Evolutionary conservation across 2,113 vertebrate genomes (phyloP), one percentile per base, ranked within the genome.

Genomic region (Daphoenositta chrysoptera): DNA sequence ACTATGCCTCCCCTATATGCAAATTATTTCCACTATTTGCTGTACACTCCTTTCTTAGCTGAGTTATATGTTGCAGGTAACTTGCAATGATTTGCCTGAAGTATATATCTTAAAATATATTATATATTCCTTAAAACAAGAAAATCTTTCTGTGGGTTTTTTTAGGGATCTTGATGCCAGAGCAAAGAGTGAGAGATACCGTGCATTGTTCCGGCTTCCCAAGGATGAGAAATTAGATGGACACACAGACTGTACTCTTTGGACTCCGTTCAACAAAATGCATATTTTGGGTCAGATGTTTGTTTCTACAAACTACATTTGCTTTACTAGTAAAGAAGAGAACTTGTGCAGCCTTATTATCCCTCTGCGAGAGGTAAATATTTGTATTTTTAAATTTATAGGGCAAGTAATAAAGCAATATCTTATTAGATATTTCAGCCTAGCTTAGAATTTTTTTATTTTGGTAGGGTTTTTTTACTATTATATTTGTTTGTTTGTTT

Each of bases 231-330:
- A 99, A 65, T 92, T 99, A 82, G 99, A 99, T 27, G 99, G 99
- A 27, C 99, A 99, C 97, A 99, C 99, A 3, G 99, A 99, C 97
- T 99, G 99, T 93, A 99, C 99, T 33, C 98, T 99, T 48, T 99
- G 99, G 99, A 99, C 99, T 16, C 99, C 99, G 5, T 99, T 99
- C 94, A 99, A 99, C 97, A 99, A 99, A 98, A 99, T 98, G 98
- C 99, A 99, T 96, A 99, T 99, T 96, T 98, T 99, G 97, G 99
- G 99, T 24, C 99, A 99, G 96, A 99, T 99, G 99, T 99, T 99
- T 94, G 99, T 99, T 78, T 99, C 99, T 96, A 99, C 99, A 39
- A 99, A 99, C 97, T 99, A 99, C 96, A 99, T 99, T 98, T 99
- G 99, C 98, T 99, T 99, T 96, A 99, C 98, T 94, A 99, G 99